Conservation (phyloP, 2,888 invertebrate species). For the Metalampra italica region DNA sequence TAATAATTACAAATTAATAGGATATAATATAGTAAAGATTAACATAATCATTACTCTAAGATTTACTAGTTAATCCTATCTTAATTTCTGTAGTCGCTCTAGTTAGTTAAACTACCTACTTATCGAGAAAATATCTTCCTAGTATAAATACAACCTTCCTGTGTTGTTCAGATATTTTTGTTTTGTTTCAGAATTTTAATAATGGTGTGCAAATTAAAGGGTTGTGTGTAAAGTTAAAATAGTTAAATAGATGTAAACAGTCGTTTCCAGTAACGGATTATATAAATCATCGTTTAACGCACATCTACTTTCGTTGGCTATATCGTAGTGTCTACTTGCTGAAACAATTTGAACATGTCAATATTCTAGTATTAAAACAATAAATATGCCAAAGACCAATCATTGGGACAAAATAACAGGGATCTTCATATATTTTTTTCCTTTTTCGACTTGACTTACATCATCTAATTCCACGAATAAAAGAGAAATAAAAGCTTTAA, state of each 20-base stretch:
- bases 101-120: slow-evolving; percentile 43
- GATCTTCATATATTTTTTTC: slow-evolving; percentile 62
- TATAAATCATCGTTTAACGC: slow-evolving; percentile 36
- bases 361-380: slow-evolving; percentile 44
- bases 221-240: slow-evolving; percentile 78
- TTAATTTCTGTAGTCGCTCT: slow-evolving; percentile 71
- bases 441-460: slow-evolving; percentile 56
- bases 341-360: slow-evolving; percentile 49
- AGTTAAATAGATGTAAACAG: slow-evolving; percentile 70
- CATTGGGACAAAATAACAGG: slow-evolving; percentile 71
- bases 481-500: slow-evolving; percentile 49
- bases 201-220: slow-evolving; percentile 78
- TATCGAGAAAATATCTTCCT: slow-evolving; percentile 45
- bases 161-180: slow-evolving; percentile 35
- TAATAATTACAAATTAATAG: slow-evolving; percentile 70
- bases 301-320: slow-evolving; percentile 36
- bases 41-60: slow-evolving; percentile 75
- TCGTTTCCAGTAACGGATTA: slow-evolving; percentile 53
- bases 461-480: slow-evolving; percentile 26
- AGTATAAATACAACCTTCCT: slow-evolving; percentile 44
- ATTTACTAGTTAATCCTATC: slow-evolving; percentile 64
- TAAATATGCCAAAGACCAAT: slow-evolving; percentile 73
- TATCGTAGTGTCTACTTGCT: slow-evolving; percentile 31
- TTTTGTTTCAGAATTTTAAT: slow-evolving; percentile 51
- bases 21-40: slow-evolving; percentile 62